phyloP scores from a whole-genome alignment of 2,113 vertebrate genomes.

The Hippocampus zosterae region DNA sequence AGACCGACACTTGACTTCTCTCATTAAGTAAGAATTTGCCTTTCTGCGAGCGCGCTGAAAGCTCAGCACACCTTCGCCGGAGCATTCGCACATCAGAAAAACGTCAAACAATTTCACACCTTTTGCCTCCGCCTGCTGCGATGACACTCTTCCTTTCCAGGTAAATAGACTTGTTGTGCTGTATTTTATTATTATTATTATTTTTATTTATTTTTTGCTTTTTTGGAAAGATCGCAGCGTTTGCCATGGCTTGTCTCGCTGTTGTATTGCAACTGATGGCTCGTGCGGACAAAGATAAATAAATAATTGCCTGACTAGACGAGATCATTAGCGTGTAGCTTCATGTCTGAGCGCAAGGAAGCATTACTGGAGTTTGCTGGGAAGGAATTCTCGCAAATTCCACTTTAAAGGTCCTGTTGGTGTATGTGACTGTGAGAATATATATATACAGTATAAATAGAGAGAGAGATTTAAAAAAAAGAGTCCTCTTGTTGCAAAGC shows the following conservation, averaged over 20 bases:
- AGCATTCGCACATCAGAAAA: constrained; percentile 6
- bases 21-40: background rate
- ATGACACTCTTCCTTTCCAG: background rate
- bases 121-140: background rate
- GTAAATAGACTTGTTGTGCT: background rate
- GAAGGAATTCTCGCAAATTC: background rate
- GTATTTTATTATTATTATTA: too few species aligned
- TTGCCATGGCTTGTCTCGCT: background rate
- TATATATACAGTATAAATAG: too few species aligned
- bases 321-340: background rate
- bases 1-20: background rate
- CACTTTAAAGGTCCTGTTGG: background rate
- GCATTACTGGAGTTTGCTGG: background rate
- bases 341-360: background rate
- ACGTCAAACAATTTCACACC: constrained; percentile 4
- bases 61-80: background rate
- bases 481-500: constrained; percentile 6
- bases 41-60: background rate
- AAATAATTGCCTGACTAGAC: background rate
- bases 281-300: background rate
- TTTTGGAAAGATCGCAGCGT: background rate
- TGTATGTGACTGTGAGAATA: too few species aligned
- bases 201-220: background rate
- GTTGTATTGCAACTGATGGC: background rate
- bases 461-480: background rate